These are phyloP conservation scores for Coenobita brevimanus DNA, from an alignment of 1,140 invertebrate species.

Conservation along the genomic window DNA sequence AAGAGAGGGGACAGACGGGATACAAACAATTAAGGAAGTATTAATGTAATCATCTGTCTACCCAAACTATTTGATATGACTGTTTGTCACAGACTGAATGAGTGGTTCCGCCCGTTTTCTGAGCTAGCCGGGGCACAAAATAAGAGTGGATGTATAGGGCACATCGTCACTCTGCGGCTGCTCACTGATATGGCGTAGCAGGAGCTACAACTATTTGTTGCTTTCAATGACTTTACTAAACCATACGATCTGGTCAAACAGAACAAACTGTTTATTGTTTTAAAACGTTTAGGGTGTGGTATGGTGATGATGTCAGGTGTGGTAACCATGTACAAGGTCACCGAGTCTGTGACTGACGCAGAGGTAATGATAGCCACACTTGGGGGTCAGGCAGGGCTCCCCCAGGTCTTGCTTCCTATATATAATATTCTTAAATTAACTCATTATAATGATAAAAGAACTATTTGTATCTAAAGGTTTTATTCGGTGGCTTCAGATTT, in stretches of 20 bases:
- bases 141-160: neutral
- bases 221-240: neutral
- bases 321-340: neutral
- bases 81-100: neutral
- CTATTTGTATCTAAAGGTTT: too few species aligned
- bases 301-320: neutral
- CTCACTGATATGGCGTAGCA: neutral
- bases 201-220: neutral
- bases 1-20: constrained; percentile 8
- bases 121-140: constrained; percentile 11
- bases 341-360: neutral
- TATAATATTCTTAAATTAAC: neutral
- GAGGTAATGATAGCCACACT: neutral
- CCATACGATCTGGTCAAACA: constrained; percentile 4
- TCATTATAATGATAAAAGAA: too few species aligned
- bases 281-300: too few species aligned
- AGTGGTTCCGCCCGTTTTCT: constrained; percentile 4
- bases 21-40: constrained; percentile 4
- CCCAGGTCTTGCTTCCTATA: too few species aligned
- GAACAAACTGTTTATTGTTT: too few species aligned
- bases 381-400: constrained; percentile 11
- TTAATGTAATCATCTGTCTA: neutral
- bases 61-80: constrained; percentile 5
- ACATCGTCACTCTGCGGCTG: too few species aligned
- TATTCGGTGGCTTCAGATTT: too few species aligned